These are phyloP conservation scores for Serranus cabrilla DNA, from an alignment of 2,797 vertebrate species.

Conservation along the genomic window DNA sequence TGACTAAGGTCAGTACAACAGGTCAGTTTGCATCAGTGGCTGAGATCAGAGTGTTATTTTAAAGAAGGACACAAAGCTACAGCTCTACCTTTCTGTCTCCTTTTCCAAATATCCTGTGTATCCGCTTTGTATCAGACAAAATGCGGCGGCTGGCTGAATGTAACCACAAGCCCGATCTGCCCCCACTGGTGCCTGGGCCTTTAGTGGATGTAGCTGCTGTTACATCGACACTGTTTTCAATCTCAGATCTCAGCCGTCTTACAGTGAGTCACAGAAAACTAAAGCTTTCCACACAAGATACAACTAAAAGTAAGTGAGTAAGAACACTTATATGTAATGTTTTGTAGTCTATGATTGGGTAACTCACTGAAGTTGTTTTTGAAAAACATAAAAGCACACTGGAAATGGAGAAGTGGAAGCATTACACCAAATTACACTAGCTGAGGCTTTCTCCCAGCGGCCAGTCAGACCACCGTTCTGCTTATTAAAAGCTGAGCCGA, in stretches of 20 bases:
- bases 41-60: neutral
- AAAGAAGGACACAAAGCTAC: neutral
- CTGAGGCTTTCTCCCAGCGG: slow-evolving; percentile 17
- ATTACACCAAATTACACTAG: slow-evolving; percentile 31
- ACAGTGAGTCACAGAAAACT: neutral
- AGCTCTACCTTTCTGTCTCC: neutral
- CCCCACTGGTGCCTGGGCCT: too few species aligned
- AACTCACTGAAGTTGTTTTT: neutral
- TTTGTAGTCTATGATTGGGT: neutral
- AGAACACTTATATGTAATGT: neutral
- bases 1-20: neutral
- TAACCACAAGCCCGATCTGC: too few species aligned
- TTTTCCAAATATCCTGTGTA: neutral
- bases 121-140: neutral
- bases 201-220: too few species aligned
- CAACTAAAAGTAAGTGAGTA: neutral
- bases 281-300: neutral
- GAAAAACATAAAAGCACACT: slow-evolving; percentile 1
- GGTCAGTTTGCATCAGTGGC: neutral
- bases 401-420: slow-evolving; percentile 7
- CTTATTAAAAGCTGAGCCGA: slow-evolving; percentile 56
- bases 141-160: neutral
- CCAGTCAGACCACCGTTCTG: slow-evolving; percentile 13
- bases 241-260: too few species aligned
- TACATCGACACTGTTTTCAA: too few species aligned